A percentile compares a stretch with the other conserved stretches of the same genome.
Conservation (phyloP, 2,888 invertebrate genomes). For the Leptothorax acervorum region DNA sequence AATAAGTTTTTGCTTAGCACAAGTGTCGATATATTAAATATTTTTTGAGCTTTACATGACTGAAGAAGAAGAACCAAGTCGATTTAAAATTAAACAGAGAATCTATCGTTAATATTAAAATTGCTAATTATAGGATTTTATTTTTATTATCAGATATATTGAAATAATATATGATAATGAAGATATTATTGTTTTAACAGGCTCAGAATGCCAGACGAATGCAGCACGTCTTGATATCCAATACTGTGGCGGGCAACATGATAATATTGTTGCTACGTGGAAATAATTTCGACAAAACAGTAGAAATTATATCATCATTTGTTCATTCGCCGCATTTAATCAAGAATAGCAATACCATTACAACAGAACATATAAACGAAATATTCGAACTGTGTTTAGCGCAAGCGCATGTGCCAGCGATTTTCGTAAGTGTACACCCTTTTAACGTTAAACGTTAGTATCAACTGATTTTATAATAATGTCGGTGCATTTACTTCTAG, state of each 20-base stretch:
- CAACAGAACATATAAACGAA: constrained; percentile 86
- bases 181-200: not conserved
- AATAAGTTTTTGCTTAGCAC: not conserved
- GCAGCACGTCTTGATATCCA: not conserved
- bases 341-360: constrained; percentile 84
- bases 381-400: constrained; percentile 87
- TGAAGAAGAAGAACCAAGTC: not conserved
- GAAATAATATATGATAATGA: not conserved
- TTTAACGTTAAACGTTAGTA: constrained; percentile 16
- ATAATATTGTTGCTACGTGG: constrained; percentile 84
- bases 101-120: constrained; percentile 6
- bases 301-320: constrained; percentile 67
- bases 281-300: constrained; percentile 86
- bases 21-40: not conserved
- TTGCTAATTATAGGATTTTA: not conserved
- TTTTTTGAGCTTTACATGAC: not conserved
- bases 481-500: constrained; percentile 81
- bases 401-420: constrained; percentile 86
- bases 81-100: not conserved
- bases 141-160: constrained; percentile 12
- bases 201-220: constrained; percentile 1
- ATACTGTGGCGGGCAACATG: constrained; percentile 41
- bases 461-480: constrained; percentile 20
- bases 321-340: constrained; percentile 82
- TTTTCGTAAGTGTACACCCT: constrained; percentile 85